Percentiles rank a stretch among this genome's conserved stretches.
phyloP scores from a whole-genome alignment of 2,797 vertebrate genomes.

The Mareca penelope region DNA sequence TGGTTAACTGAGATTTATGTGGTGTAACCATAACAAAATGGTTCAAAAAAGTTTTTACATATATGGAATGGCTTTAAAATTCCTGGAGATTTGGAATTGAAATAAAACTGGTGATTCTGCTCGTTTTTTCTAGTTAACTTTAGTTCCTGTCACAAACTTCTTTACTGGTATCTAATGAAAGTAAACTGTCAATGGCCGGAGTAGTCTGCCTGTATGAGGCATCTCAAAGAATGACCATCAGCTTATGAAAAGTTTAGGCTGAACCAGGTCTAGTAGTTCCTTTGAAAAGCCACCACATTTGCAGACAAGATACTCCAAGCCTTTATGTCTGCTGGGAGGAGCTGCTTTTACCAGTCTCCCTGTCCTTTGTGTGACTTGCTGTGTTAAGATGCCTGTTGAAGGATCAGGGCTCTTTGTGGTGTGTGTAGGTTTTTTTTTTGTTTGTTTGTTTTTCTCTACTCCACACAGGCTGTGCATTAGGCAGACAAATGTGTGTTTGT shows the following conservation, averaged over 20 bases:
- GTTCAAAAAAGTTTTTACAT: background rate
- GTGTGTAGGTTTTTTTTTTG: too few species aligned
- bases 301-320: too few species aligned
- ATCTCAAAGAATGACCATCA: rapidly evolving
- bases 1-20: background rate
- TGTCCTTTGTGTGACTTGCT: background rate
- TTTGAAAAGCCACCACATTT: background rate
- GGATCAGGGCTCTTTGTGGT: background rate
- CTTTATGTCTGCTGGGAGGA: background rate
- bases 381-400: too few species aligned
- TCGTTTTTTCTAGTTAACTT: background rate
- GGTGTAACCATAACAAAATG: background rate
- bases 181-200: background rate
- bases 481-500: too few species aligned
- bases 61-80: background rate
- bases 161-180: background rate
- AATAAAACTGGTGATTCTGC: rapidly evolving
- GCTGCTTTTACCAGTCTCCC: background rate
- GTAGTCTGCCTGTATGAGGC: too few species aligned
- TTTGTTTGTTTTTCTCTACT: too few species aligned
- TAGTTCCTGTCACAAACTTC: background rate
- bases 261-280: background rate
- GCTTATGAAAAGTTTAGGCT: background rate
- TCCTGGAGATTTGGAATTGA: background rate
- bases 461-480: background rate